Evolutionary conservation across 2,888 invertebrate genomes (phyloP).

Genomic region (Antitype chi): DNA sequence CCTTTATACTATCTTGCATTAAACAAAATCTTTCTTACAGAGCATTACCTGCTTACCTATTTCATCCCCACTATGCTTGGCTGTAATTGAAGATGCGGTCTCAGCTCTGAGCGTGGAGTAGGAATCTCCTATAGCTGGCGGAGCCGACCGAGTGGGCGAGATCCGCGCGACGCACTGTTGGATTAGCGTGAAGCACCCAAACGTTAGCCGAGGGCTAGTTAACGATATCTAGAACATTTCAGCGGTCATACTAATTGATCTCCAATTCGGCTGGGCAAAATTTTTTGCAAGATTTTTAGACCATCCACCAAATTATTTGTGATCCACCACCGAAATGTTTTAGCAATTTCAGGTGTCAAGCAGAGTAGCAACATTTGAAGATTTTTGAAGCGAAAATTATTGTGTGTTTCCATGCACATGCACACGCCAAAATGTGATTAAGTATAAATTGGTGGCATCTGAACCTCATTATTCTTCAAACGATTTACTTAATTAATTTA

Average conservation of each 20-base stretch:
- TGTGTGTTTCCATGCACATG: conserved; percentile 46
- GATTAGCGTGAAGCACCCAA: conserved; percentile 69
- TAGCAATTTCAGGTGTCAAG: conserved; percentile 41
- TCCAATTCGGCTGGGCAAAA: conserved; percentile 32
- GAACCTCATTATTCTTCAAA: neutral
- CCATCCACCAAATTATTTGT: conserved; percentile 46
- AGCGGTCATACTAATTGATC: conserved; percentile 57
- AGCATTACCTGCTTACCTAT: conserved; percentile 72
- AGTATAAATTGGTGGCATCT: conserved; percentile 8
- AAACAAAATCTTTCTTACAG: neutral
- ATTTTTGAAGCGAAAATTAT: conserved; percentile 17
- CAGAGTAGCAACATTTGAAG: conserved; percentile 18
- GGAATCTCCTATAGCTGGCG: conserved; percentile 73
- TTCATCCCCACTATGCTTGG: conserved; percentile 75
- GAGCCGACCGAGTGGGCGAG: conserved; percentile 85
- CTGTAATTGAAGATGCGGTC: conserved; percentile 67
- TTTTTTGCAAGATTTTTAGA: conserved; percentile 15
- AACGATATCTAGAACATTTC: conserved; percentile 67
- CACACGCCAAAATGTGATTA: conserved; percentile 10
- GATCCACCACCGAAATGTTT: conserved; percentile 62
- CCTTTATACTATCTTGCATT: neutral
- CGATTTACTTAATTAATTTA: neutral
- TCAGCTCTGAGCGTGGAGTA: conserved; percentile 71
- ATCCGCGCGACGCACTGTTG: conserved; percentile 78
- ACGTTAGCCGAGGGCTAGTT: conserved; percentile 65